Conservation (phyloP, 2,888 invertebrate species). For the Pollenia labialis region DNA sequence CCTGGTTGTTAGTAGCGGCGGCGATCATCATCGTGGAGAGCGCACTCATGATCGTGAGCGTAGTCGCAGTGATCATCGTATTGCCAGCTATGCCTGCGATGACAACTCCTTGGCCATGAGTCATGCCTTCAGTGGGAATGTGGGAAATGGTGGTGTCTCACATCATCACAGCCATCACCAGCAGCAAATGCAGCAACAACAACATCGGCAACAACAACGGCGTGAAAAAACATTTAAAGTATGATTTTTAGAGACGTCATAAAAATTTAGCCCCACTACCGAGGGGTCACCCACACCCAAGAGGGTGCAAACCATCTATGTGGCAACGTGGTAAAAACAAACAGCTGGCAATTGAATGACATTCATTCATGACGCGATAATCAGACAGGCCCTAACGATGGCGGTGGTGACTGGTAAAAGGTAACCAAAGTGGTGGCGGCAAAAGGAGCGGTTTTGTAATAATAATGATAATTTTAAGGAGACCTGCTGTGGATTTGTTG, state of each 20-base stretch:
- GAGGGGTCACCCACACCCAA: constrained; percentile 71
- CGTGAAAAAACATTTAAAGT: constrained; percentile 84
- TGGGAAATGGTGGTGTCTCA: constrained; percentile 64
- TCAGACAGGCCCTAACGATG: constrained; percentile 24
- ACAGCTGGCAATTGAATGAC: constrained; percentile 71
- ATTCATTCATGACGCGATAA: constrained; percentile 54
- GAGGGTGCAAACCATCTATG: constrained; percentile 71
- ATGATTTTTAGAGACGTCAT: constrained; percentile 85
- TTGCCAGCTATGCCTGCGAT: constrained; percentile 80
- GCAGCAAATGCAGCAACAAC: constrained; percentile 70
- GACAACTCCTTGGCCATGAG: constrained; percentile 72
- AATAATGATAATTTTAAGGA: constrained; percentile 74
- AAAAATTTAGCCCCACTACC: constrained; percentile 81
- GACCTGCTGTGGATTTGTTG: constrained; percentile 65
- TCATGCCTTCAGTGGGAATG: constrained; percentile 59
- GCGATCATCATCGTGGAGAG: constrained; percentile 73
- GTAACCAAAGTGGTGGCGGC: constrained; percentile 75
- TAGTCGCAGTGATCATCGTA: constrained; percentile 82
- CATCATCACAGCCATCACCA: constrained; percentile 65
- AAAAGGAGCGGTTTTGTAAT: constrained; percentile 79
- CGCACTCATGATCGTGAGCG: constrained; percentile 78
- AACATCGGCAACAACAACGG: constrained; percentile 81
- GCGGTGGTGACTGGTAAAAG: constrained; percentile 70
- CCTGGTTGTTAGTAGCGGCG: constrained; percentile 5
- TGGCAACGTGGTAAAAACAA: constrained; percentile 73